Percentiles rank a stretch among this genome's conserved stretches.
phyloP scores from a whole-genome alignment of 2,797 vertebrate genomes.

The Coracias cyanogaster region DNA sequence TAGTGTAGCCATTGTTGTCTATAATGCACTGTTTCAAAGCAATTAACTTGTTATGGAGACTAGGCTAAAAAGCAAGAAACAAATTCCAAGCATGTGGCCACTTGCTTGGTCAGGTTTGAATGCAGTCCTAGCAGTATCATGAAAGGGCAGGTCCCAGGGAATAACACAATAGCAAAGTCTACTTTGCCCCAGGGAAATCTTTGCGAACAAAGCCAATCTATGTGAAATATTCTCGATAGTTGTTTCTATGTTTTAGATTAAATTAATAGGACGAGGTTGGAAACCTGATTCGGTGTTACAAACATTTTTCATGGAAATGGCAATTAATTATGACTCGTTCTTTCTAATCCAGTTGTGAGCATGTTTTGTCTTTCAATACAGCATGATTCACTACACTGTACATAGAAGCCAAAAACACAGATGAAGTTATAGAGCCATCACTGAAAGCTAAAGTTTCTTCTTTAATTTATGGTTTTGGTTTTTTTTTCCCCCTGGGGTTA shows the following conservation, averaged over 20 bases:
- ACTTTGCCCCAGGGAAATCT: not conserved
- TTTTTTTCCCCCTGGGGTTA: not conserved
- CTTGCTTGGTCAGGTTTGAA: constrained; percentile 73
- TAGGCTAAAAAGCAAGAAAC: constrained; percentile 73
- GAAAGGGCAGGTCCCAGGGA: not conserved
- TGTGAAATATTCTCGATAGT: not conserved
- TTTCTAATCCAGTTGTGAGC: not conserved
- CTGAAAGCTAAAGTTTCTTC: not conserved
- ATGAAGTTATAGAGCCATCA: not conserved
- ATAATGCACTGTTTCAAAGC: not conserved
- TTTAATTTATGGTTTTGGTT: not conserved
- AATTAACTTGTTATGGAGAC: constrained; percentile 67
- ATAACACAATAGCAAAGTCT: not conserved
- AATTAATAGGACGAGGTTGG: not conserved
- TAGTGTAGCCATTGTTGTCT: not conserved
- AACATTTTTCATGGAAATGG: not conserved
- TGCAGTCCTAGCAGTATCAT: not conserved
- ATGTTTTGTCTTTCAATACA: not conserved
- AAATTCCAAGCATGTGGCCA: constrained; percentile 73
- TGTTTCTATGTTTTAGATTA: not conserved
- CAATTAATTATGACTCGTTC: not conserved
- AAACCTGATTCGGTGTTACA: not conserved
- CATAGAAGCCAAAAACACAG: not conserved
- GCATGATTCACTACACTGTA: not conserved
- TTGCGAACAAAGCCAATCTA: not conserved